A percentile compares a stretch with the other conserved stretches of the same genome.
phyloP scores from a whole-genome alignment of 2,113 vertebrate species.

The Oncorhynchus keta region DNA sequence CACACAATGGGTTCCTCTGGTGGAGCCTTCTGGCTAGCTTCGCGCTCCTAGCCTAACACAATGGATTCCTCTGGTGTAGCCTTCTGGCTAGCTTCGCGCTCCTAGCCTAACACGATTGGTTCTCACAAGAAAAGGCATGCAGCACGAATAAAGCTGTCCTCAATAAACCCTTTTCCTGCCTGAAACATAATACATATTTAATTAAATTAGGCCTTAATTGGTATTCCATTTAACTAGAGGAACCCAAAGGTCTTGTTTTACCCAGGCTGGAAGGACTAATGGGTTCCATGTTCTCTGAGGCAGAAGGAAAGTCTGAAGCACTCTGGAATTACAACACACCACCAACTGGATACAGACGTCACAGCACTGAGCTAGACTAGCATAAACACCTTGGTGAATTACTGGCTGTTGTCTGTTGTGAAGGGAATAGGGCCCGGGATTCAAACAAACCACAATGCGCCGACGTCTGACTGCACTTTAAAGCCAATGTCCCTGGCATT shows the following conservation, averaged over 20 bases:
- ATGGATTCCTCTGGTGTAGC: background rate
- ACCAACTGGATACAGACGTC: background rate
- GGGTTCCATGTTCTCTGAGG: constrained; percentile 54
- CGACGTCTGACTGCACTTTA: too few relatives aligned
- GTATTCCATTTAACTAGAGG: constrained; percentile 32
- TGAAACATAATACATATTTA: constrained; percentile 50
- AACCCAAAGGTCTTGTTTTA: constrained; percentile 50
- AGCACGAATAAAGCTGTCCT: background rate
- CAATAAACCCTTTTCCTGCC: constrained; percentile 19
- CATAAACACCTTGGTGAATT: background rate
- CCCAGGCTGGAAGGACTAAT: constrained; percentile 43
- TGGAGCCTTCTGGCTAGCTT: too few relatives aligned
- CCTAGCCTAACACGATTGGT: background rate
- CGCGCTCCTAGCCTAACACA: background rate
- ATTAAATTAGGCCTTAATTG: constrained; percentile 58
- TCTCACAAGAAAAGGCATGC: constrained; percentile 48
- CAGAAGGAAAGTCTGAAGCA: constrained; percentile 10
- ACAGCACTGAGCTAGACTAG: background rate
- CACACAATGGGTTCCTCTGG: too few relatives aligned
- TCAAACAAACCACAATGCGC: too few relatives aligned
- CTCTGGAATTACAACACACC: background rate
- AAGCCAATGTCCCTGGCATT: too few relatives aligned
- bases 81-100: background rate
- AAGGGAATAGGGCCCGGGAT: too few relatives aligned
- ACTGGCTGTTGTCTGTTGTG: too few relatives aligned